Conservation (phyloP, 2,888 invertebrate genomes). For the Chymomyza fuscimana region DNA sequence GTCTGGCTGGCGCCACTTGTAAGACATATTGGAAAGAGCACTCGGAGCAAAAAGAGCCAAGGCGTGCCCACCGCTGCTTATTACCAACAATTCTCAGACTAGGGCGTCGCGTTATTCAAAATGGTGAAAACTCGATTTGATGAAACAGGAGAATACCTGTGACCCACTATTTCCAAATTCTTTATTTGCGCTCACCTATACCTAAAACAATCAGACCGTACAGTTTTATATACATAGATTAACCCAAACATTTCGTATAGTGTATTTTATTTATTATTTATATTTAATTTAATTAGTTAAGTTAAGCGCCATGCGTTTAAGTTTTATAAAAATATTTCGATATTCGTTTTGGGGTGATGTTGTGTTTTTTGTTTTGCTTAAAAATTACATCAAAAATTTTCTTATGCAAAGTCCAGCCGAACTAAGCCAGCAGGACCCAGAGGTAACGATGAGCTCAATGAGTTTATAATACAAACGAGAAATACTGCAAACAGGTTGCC, state of each 20-base stretch:
- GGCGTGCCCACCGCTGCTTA: too few species aligned
- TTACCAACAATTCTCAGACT: too few species aligned
- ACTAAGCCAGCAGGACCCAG: background rate
- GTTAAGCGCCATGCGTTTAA: conserved; percentile 10
- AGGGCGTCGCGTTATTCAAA: too few species aligned
- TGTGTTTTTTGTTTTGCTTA: conserved; percentile 43
- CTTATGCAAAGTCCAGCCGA: background rate
- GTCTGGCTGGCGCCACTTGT: too few species aligned
- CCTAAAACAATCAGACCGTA: too few species aligned
- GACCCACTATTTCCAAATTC: too few species aligned
- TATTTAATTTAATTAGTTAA: conserved; percentile 13
- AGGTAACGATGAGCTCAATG: conserved; percentile 2
- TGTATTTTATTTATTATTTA: conserved; percentile 53
- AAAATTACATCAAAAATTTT: conserved; percentile 46
- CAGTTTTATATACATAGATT: too few species aligned
- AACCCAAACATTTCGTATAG: conserved; percentile 10
- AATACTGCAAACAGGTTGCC: background rate
- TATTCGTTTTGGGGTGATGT: conserved; percentile 41
- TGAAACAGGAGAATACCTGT: too few species aligned
- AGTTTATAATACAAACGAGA: background rate
- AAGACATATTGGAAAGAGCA: too few species aligned
- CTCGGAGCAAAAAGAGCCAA: too few species aligned
- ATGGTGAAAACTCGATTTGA: too few species aligned
- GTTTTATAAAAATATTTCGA: conserved; percentile 58
- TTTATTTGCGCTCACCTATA: too few species aligned